Evolutionary conservation across 64 coral and sea anemone species (phyloP).

Genomic region (Montipora efflorescens): DNA sequence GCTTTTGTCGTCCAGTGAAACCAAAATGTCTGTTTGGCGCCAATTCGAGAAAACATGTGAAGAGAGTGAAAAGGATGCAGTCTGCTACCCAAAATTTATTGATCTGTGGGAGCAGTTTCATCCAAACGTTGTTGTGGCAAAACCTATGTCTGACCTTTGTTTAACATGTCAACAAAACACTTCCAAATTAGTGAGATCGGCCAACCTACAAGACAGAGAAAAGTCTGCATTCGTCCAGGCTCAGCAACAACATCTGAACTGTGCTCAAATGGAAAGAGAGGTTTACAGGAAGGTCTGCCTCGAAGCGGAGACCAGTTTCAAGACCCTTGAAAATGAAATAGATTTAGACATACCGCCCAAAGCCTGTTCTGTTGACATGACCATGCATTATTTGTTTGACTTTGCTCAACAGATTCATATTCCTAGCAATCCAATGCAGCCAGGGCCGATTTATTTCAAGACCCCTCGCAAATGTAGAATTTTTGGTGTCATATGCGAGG

Average conservation of each 20-base stretch:
- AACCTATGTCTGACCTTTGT: constrained; percentile 56
- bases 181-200: constrained; percentile 22
- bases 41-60: constrained; percentile 4
- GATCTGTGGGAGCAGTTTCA: constrained; percentile 36
- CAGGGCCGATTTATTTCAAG: too few species aligned
- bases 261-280: constrained; percentile 43
- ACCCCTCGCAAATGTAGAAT: too few species aligned
- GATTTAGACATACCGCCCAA: not conserved
- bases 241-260: constrained; percentile 60
- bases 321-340: not conserved
- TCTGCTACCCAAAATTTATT: constrained; percentile 10
- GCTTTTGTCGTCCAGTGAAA: not conserved
- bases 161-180: constrained; percentile 55
- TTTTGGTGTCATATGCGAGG: too few species aligned
- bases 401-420: too few species aligned
- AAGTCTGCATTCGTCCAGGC: constrained; percentile 24
- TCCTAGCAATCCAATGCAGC: too few species aligned
- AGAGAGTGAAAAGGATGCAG: not conserved
- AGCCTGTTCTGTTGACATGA: not conserved
- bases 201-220: constrained; percentile 3
- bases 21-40: constrained; percentile 23
- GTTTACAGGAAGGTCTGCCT: constrained; percentile 25
- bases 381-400: too few species aligned
- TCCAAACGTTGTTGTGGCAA: not conserved
- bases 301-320: not conserved